These are phyloP conservation scores for Labia minor DNA, from an alignment of 2,888 invertebrate genomes.

Conservation along the genomic window DNA sequence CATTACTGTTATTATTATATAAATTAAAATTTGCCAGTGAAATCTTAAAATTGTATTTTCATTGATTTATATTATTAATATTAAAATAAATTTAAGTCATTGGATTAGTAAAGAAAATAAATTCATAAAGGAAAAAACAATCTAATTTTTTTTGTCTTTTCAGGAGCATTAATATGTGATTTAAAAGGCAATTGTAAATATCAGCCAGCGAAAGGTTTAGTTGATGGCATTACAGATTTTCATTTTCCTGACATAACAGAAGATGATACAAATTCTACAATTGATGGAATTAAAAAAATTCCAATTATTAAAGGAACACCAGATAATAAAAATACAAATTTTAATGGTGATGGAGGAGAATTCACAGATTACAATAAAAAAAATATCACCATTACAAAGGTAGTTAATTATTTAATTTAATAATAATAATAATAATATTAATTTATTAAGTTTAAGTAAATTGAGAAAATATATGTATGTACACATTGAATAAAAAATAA, in stretches of 20 bases:
- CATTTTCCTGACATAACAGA: neutral
- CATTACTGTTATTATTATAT: no score
- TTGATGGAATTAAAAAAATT: neutral
- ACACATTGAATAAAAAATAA: no score
- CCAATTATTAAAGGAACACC: neutral
- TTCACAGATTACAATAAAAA: neutral
- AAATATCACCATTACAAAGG: neutral
- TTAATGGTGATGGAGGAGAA: neutral
- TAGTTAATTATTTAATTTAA: no score
- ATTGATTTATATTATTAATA: no score
- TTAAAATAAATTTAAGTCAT: no score
- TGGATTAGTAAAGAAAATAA: no score
- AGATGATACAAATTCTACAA: neutral
- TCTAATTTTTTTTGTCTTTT: neutral
- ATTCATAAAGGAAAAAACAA: no score
- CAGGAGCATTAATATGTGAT: neutral
- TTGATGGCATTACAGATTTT: neutral
- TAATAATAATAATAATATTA: no score
- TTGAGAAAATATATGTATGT: no score
- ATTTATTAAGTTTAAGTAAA: no score
- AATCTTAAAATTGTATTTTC: no score
- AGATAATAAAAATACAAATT: neutral
- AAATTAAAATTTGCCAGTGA: no score
- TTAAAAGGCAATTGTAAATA: neutral
- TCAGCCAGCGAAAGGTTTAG: neutral